phyloP scores from a whole-genome alignment of 2,888 invertebrate genomes.

The Nudaria mundana region DNA sequence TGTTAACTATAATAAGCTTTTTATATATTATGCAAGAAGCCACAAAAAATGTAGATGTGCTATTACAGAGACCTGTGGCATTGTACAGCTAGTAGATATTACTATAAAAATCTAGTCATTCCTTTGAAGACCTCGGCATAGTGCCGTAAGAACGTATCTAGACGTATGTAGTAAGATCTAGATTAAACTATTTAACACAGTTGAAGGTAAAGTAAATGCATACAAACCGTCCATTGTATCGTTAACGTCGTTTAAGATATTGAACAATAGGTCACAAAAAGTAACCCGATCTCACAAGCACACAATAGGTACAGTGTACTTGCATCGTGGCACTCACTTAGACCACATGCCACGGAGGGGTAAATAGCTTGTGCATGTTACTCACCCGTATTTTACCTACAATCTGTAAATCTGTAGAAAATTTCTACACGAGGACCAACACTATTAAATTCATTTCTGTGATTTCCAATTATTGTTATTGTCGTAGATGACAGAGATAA shows the following conservation, averaged over 20 bases:
- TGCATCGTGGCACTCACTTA: conserved; percentile 7
- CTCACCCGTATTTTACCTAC: no score
- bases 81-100: no score
- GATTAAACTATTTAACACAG: background rate
- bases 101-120: background rate
- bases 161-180: background rate
- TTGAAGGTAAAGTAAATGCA: conserved; percentile 1
- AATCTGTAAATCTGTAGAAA: no score
- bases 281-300: conserved; percentile 17
- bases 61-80: no score
- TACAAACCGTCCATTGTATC: conserved; percentile 13
- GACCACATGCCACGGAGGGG: background rate
- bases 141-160: background rate
- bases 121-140: background rate
- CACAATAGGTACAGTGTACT: conserved; percentile 13
- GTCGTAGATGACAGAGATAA: no score
- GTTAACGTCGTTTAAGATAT: conserved; percentile 13
- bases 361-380: no score
- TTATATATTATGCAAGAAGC: no score
- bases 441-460: no score
- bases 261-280: conserved; percentile 24
- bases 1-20: no score
- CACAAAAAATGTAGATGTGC: no score
- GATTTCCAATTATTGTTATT: no score
- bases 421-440: no score